phyloP scores from a whole-genome alignment of 2,113 vertebrate genomes.

The Pteropus alecto region DNA sequence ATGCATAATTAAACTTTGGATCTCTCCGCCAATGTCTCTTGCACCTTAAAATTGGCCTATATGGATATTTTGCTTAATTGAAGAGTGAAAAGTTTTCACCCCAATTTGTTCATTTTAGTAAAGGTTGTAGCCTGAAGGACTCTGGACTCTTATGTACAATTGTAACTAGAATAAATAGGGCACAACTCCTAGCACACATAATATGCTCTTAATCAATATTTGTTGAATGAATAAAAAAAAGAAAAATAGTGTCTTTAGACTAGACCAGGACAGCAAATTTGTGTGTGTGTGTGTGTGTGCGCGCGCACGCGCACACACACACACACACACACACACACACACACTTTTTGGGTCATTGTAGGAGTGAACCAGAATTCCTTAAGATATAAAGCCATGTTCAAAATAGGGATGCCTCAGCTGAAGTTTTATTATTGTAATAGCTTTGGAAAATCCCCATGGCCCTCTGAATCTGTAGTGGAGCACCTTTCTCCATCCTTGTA shows the following conservation, averaged over 20 bases:
- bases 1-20: not conserved
- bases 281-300: accelerated
- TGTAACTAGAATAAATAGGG: not conserved
- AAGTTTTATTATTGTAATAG: not conserved
- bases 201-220: not conserved
- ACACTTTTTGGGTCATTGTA: not conserved
- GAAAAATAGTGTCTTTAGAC: conserved; percentile 1
- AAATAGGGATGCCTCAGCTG: not conserved
- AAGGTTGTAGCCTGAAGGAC: not conserved
- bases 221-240: conserved; percentile 14
- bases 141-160: not conserved
- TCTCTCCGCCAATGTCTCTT: not conserved
- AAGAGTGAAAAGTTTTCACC: conserved; percentile 7
- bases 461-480: not conserved
- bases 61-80: not conserved
- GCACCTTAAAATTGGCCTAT: not conserved
- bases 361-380: conserved; percentile 6
- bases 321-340: not conserved
- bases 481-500: not conserved
- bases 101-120: conserved; percentile 9
- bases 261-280: not conserved
- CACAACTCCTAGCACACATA: not conserved
- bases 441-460: not conserved
- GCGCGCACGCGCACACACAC: not conserved
- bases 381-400: conserved; percentile 17